Evolutionary conservation across 2,113 vertebrate genomes (phyloP).

Genomic region (Romanogobio albipinnatus): DNA sequence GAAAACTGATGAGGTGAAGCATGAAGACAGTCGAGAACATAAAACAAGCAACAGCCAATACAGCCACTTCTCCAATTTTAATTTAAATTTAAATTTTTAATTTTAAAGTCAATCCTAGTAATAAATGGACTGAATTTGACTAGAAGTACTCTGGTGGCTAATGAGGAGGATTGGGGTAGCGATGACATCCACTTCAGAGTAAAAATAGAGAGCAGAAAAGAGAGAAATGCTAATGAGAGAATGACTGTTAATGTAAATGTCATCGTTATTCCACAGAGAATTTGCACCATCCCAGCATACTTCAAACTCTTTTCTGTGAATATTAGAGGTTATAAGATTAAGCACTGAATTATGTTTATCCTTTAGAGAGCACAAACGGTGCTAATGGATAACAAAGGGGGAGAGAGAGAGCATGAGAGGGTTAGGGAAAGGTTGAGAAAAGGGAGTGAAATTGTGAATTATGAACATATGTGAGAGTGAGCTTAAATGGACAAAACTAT

Average conservation of each 20-base stretch:
- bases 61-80: background rate
- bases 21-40: background rate
- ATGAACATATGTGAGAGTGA: background rate
- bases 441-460: too few relatives aligned
- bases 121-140: background rate
- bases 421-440: background rate
- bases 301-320: background rate
- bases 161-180: background rate
- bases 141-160: background rate
- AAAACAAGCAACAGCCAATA: background rate
- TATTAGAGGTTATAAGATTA: conserved; percentile 2
- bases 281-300: background rate
- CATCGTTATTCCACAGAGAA: background rate
- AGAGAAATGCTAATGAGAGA: background rate
- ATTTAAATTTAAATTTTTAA: too few relatives aligned
- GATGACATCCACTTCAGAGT: background rate
- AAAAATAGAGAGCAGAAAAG: background rate
- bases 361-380: background rate
- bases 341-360: background rate
- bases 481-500: too few relatives aligned
- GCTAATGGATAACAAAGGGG: background rate
- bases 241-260: background rate
- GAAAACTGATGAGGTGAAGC: background rate
- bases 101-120: background rate
- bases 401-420: too few relatives aligned